Percentiles rank a stretch among this genome's conserved stretches.
Evolutionary conservation across 2,888 invertebrate genomes (phyloP).

Genomic region (Eristalis tenax): DNA sequence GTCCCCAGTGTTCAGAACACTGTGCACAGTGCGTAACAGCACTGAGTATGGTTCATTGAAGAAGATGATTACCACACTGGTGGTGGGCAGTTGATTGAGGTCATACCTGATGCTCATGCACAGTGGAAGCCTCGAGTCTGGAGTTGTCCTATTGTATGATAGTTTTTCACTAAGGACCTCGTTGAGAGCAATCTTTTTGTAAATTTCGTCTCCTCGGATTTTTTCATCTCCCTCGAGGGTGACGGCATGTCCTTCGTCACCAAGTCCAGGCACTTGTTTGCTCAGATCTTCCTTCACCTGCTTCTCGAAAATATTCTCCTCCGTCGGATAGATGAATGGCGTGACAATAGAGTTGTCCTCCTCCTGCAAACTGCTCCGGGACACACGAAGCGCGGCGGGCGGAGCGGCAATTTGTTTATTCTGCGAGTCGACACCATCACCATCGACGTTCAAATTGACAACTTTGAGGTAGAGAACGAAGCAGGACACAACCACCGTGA

Average conservation of each 20-base stretch:
- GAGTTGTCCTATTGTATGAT: slow-evolving; percentile 88
- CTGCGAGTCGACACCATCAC: slow-evolving; percentile 15
- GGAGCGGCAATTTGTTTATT: slow-evolving; percentile 51
- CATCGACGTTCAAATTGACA: slow-evolving; percentile 63
- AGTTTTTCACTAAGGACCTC: slow-evolving; percentile 93
- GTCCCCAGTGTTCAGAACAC: slow-evolving; percentile 87
- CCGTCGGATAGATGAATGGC: slow-evolving; percentile 73
- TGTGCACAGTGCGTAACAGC: slow-evolving; percentile 88
- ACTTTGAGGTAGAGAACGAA: slow-evolving; percentile 79
- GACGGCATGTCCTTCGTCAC: slow-evolving; percentile 87
- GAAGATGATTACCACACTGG: slow-evolving; percentile 93
- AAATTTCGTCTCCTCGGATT: slow-evolving; percentile 85
- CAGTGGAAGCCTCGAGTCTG: slow-evolving; percentile 79
- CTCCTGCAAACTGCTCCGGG: slow-evolving; percentile 25
- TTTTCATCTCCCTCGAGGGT: slow-evolving; percentile 86
- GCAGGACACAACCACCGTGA: slow-evolving; percentile 77
- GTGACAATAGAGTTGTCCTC: slow-evolving; percentile 41
- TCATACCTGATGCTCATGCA: slow-evolving; percentile 82
- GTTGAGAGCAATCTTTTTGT: slow-evolving; percentile 93
- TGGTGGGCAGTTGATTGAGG: slow-evolving; percentile 85
- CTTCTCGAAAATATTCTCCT: slow-evolving; percentile 73
- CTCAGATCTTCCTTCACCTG: slow-evolving; percentile 85
- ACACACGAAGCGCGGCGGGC: slow-evolving; percentile 24
- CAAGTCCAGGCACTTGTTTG: slow-evolving; percentile 86
- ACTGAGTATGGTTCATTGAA: slow-evolving; percentile 95